These are phyloP conservation scores for Pogonomyrmex barbatus DNA, from an alignment of 1,140 invertebrate species.

Conservation along the genomic window DNA sequence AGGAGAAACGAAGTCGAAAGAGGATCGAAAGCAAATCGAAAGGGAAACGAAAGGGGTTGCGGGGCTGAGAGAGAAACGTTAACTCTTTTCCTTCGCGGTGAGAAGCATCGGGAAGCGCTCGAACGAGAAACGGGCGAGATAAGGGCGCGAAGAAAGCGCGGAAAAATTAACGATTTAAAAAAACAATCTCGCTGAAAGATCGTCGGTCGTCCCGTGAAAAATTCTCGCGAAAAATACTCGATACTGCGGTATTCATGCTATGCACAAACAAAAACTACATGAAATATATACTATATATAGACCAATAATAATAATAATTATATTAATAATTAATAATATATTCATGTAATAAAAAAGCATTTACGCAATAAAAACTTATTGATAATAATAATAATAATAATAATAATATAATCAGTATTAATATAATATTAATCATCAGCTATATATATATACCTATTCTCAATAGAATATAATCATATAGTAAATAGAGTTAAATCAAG, in stretches of 20 bases:
- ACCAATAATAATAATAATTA: constrained; percentile 65
- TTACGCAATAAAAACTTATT: constrained; percentile 69
- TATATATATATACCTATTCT: constrained; percentile 82
- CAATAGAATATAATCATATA: constrained; percentile 85
- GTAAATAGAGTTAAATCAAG: constrained; percentile 86
- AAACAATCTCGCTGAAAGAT: constrained; percentile 40
- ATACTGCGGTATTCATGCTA: neutral
- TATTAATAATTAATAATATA: constrained; percentile 69
- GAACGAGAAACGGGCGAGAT: constrained; percentile 11
- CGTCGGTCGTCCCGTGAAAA: neutral
- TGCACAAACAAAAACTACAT: constrained; percentile 55
- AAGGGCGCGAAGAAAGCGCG: constrained; percentile 14
- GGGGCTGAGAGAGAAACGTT: constrained; percentile 18
- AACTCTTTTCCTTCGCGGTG: neutral
- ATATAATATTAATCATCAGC: constrained; percentile 33
- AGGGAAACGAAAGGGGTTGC: neutral
- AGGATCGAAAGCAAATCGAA: constrained; percentile 39
- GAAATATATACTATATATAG: constrained; percentile 66
- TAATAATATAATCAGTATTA: constrained; percentile 32
- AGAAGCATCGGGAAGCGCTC: constrained; percentile 4
- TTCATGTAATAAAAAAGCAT: constrained; percentile 70
- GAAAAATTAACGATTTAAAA: constrained; percentile 21
- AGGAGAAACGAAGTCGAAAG: constrained; percentile 12
- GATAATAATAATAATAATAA: constrained; percentile 80
- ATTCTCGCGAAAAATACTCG: neutral